Conservation (phyloP, 1,140 invertebrate genomes). For the Epicauta chinensis region DNA sequence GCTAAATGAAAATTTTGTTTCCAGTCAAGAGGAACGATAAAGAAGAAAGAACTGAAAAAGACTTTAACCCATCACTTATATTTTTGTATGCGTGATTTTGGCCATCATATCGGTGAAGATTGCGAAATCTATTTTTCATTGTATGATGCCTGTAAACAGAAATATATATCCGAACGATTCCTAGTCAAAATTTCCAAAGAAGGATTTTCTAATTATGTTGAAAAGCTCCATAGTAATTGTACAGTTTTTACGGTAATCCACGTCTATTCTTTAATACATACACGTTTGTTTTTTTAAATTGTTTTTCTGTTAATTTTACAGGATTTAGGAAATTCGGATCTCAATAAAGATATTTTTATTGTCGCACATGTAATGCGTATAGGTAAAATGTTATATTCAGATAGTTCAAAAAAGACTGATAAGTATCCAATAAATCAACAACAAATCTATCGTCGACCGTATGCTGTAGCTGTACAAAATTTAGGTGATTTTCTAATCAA, state of each 20-base stretch:
- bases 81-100: constrained; percentile 83
- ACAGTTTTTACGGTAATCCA: constrained; percentile 82
- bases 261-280: no score
- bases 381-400: constrained; percentile 79
- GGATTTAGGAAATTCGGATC: constrained; percentile 71
- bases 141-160: constrained; percentile 68
- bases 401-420: constrained; percentile 63
- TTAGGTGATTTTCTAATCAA: constrained; percentile 54
- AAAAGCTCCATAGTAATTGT: constrained; percentile 80
- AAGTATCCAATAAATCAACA: constrained; percentile 42
- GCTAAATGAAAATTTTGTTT: background rate
- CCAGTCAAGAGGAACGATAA: constrained; percentile 39
- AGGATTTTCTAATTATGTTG: constrained; percentile 83
- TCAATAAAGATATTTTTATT: constrained; percentile 75
- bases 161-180: constrained; percentile 78
- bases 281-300: no score
- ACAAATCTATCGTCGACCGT: constrained; percentile 63
- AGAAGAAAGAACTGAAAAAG: constrained; percentile 56
- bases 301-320: no score
- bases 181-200: constrained; percentile 82
- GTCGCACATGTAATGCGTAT: constrained; percentile 84
- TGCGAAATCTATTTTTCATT: constrained; percentile 83
- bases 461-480: constrained; percentile 75
- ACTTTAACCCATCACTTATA: constrained; percentile 75
- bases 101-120: constrained; percentile 78